Evolutionary conservation across 2,113 vertebrate species (phyloP).

Genomic region (Meleagris gallopavo): DNA sequence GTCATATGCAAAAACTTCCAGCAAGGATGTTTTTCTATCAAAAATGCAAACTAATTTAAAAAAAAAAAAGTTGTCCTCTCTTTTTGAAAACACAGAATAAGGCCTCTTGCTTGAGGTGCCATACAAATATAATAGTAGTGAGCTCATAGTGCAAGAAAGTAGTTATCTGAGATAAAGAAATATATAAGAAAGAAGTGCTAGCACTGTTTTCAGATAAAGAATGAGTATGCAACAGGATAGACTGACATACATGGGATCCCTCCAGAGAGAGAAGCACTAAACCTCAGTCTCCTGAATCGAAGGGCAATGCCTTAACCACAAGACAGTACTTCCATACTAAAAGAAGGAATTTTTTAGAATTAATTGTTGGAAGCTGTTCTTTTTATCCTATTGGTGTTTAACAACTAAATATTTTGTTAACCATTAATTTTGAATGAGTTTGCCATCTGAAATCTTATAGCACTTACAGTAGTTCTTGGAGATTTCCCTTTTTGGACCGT

Average conservation of each 20-base stretch:
- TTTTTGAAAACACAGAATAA: not conserved
- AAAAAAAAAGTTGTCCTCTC: not conserved
- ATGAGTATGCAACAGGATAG: not conserved
- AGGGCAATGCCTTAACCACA: slow-evolving; percentile 3
- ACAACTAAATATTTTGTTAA: slow-evolving; percentile 42
- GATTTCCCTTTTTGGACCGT: slow-evolving; percentile 43
- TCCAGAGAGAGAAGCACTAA: not conserved
- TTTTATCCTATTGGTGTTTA: not conserved
- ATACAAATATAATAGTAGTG: not conserved
- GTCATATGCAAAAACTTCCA: not conserved
- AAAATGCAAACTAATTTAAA: not conserved
- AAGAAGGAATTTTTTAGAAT: not conserved
- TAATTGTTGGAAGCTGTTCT: not conserved
- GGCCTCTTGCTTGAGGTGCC: not conserved
- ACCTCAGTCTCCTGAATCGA: not conserved
- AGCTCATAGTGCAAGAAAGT: not conserved
- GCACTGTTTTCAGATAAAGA: not conserved
- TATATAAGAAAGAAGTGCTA: not conserved
- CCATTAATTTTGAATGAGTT: slow-evolving; percentile 22
- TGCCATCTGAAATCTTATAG: slow-evolving; percentile 47
- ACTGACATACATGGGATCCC: not conserved
- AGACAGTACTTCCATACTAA: not conserved
- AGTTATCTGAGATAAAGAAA: not conserved
- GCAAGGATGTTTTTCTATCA: not conserved
- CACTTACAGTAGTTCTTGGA: slow-evolving; percentile 58